Conservation (phyloP, 2,888 invertebrate genomes). For the Tinea trinotella region DNA sequence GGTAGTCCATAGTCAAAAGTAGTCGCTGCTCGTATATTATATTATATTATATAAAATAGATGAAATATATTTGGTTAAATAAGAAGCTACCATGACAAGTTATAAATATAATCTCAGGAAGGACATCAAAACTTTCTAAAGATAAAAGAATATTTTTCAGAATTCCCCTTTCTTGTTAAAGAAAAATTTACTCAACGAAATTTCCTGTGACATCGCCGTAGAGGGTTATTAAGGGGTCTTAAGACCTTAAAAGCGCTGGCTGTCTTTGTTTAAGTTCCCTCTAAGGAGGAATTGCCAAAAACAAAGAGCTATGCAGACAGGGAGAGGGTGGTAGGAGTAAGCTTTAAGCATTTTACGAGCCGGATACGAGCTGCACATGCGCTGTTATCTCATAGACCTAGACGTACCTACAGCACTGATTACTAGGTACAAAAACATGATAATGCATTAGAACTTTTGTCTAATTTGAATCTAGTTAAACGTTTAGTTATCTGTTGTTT, state of each 20-base stretch:
- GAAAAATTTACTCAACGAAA: conserved; percentile 29
- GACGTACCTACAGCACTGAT: background rate
- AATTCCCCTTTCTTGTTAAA: background rate
- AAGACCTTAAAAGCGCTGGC: conserved; percentile 44
- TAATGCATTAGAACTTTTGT: no score
- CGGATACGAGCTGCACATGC: conserved; percentile 62
- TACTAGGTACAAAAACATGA: background rate
- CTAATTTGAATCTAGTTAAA: no score
- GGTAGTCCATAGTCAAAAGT: no score
- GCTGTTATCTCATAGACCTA: conserved; percentile 27
- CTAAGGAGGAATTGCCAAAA: conserved; percentile 50
- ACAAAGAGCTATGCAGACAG: conserved; percentile 63
- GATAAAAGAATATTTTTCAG: background rate
- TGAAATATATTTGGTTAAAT: no score
- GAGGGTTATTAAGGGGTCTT: conserved; percentile 56
- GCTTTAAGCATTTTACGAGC: conserved; percentile 67
- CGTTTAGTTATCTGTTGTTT: no score
- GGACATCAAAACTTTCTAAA: background rate
- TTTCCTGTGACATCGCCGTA: conserved; percentile 38
- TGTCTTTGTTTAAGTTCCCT: conserved; percentile 42
- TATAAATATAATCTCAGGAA: background rate
- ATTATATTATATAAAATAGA: no score
- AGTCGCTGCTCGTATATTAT: no score
- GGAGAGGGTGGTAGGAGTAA: conserved; percentile 31
- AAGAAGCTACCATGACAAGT: no score